These are phyloP conservation scores for Macaca fascicularis DNA, from an alignment of 2,113 vertebrate genomes.

Conservation along the genomic window T2T-MFA8v1.1 NC_088384.1:99185001-99185500, in stretches of 20 bases:
- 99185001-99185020: not conserved
- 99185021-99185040: not conserved
- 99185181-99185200: not conserved
- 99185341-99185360: not conserved
- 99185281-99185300: not conserved
- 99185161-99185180: not conserved
- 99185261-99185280: not conserved
- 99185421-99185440: not conserved
- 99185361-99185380: not conserved
- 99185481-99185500: not conserved
- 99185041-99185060: not conserved
- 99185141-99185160: not conserved
- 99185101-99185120: not conserved
- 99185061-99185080: not conserved
- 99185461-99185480: not conserved
- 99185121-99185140: not conserved
- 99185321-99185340: not conserved
- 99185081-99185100: not conserved
- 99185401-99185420: not conserved
- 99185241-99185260: not conserved
- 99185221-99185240: not conserved
- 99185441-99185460: not conserved
- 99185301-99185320: not conserved
- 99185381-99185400: not conserved
- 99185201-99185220: not conserved